A percentile compares a stretch with the other conserved stretches of the same genome.
Conservation (phyloP, 2,113 vertebrate species). For the Rhinolophus ferrumequinum region DNA sequence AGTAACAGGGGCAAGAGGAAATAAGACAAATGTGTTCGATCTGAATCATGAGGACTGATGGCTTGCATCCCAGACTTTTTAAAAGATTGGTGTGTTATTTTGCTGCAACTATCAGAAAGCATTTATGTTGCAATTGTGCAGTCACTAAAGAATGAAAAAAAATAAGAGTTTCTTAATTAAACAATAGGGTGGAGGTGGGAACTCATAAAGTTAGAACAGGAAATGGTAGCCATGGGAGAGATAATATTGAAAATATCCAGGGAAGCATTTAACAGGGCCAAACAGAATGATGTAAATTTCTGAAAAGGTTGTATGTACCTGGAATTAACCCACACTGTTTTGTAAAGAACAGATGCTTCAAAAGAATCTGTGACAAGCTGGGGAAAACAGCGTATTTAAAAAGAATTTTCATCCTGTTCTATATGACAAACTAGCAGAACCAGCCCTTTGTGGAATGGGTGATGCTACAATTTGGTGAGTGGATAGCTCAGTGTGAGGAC, state of each 20-base stretch:
- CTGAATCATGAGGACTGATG: not conserved
- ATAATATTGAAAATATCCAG: not conserved
- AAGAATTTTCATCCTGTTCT: not conserved
- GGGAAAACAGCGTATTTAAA: not conserved
- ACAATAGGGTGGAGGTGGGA: not conserved
- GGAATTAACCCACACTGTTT: not conserved
- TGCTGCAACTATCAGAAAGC: constrained; percentile 13
- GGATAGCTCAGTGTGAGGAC: not conserved
- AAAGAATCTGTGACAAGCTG: constrained; percentile 12
- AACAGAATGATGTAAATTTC: constrained; percentile 12
- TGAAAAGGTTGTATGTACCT: not conserved
- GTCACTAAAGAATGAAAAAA: not conserved
- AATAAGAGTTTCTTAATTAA: constrained; percentile 33
- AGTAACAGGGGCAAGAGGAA: not conserved
- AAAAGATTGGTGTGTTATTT: not conserved
- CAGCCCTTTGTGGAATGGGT: not conserved
- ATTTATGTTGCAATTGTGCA: not conserved
- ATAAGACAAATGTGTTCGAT: not conserved
- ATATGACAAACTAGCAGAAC: not conserved
- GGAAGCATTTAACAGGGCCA: not conserved
- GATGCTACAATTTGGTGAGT: not conserved
- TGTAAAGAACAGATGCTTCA: constrained; percentile 46
- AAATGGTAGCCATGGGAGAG: not conserved
- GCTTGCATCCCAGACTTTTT: not conserved
- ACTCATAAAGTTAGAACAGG: not conserved